Percentiles rank a stretch among this genome's conserved stretches.
Conservation (phyloP, 2,797 vertebrate species). For the Betta splendens region DNA sequence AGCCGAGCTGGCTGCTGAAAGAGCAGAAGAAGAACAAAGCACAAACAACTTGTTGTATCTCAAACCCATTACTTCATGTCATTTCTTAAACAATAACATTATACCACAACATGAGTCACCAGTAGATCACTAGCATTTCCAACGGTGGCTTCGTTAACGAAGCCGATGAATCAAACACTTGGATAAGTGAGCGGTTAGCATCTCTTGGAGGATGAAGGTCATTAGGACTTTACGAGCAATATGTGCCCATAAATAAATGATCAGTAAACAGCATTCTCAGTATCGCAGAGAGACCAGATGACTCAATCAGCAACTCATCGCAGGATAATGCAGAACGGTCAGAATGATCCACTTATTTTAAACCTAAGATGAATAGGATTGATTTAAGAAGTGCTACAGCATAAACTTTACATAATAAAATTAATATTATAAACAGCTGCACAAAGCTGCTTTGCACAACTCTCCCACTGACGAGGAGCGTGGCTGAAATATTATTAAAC, state of each 20-base stretch:
- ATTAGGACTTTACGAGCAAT: slow-evolving; percentile 70
- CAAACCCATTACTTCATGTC: slow-evolving; percentile 4
- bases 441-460: too few species aligned
- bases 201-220: slow-evolving; percentile 59
- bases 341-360: slow-evolving; percentile 4
- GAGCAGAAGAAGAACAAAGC: slow-evolving; percentile 18
- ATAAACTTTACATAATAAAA: too few species aligned
- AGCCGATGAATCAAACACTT: slow-evolving; percentile 70
- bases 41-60: slow-evolving; percentile 14
- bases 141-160: slow-evolving; percentile 61
- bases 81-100: background rate
- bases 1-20: slow-evolving; percentile 8
- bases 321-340: slow-evolving; percentile 10
- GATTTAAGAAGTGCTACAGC: too few species aligned
- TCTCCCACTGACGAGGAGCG: too few species aligned
- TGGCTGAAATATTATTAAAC: background rate
- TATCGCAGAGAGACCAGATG: slow-evolving; percentile 46
- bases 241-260: slow-evolving; percentile 71
- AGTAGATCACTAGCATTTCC: slow-evolving; percentile 41
- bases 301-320: slow-evolving; percentile 19
- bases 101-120: slow-evolving; percentile 2
- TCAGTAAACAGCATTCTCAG: slow-evolving; percentile 55
- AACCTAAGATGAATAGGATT: slow-evolving; percentile 5
- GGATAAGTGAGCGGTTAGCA: slow-evolving; percentile 70
- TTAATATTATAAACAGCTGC: too few species aligned